phyloP scores from a whole-genome alignment of 2,888 invertebrate genomes.

The Epistrophe eligans region DNA sequence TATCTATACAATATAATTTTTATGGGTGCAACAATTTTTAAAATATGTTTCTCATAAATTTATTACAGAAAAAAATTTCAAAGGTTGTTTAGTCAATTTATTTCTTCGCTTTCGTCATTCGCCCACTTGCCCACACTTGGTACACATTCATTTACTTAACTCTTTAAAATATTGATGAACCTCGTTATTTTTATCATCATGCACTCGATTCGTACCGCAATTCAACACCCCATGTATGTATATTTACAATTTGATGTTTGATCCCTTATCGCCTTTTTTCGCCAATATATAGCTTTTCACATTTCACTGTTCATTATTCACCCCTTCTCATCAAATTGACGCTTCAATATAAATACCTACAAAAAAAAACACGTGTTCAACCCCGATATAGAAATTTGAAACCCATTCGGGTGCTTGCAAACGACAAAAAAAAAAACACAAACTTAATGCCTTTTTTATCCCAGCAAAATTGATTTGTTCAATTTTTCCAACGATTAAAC shows the following conservation, averaged over 20 bases:
- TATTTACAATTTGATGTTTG: neutral
- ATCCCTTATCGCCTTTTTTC: conserved; percentile 9
- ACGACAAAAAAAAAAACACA: neutral
- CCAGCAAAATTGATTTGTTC: conserved; percentile 84
- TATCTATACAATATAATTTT: too few species aligned
- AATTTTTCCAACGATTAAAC: conserved; percentile 84
- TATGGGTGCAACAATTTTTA: too few species aligned
- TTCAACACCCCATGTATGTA: conserved; percentile 8
- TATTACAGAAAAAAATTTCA: too few species aligned
- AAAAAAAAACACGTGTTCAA: conserved; percentile 63
- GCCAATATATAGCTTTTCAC: conserved; percentile 26
- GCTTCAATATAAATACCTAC: conserved; percentile 56
- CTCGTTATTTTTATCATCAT: conserved; percentile 18
- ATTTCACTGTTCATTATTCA: conserved; percentile 38
- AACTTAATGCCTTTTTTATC: conserved; percentile 76
- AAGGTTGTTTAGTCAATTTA: too few species aligned
- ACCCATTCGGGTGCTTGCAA: conserved; percentile 28
- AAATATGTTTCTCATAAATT: too few species aligned
- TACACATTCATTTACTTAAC: too few species aligned
- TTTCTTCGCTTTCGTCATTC: too few species aligned
- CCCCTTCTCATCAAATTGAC: conserved; percentile 35
- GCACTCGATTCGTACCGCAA: conserved; percentile 29
- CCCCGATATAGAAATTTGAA: conserved; percentile 71
- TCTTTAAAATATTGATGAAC: neutral
- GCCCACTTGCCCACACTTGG: too few species aligned